phyloP scores from a whole-genome alignment of 35 echinoderm and acorn worm species.

The Ophioderma brevispina region DNA sequence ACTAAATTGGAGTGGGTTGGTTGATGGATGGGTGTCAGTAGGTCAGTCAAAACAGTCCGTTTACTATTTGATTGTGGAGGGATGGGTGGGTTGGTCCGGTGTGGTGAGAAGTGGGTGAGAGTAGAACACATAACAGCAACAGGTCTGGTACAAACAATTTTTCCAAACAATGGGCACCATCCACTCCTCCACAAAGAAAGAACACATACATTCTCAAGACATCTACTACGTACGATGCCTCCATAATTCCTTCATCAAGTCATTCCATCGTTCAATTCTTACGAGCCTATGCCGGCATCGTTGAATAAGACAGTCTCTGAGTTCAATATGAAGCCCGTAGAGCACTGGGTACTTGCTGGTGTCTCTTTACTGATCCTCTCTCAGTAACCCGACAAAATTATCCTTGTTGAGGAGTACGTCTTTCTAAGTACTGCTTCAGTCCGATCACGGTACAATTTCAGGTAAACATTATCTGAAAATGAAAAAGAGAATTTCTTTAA shows the following conservation, averaged over 20 bases:
- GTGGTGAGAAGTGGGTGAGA: no score
- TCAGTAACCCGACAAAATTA: conserved; percentile 64
- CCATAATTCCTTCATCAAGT: conserved; percentile 51
- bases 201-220: not conserved
- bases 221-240: conserved; percentile 51
- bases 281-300: conserved; percentile 16
- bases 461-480: not conserved
- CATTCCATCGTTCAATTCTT: conserved; percentile 51
- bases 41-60: no score
- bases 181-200: not conserved
- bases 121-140: no score
- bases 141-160: no score
- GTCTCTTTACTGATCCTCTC: conserved; percentile 46
- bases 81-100: no score
- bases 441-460: not conserved
- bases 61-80: no score
- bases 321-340: conserved; percentile 55
- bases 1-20: no score
- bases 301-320: conserved; percentile 43
- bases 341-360: conserved; percentile 12
- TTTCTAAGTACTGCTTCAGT: conserved; percentile 22
- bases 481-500: no score
- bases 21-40: no score
- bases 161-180: no score
- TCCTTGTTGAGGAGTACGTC: conserved; percentile 20